Evolutionary conservation across 2,113 vertebrate genomes (phyloP), one percentile per base, ranked within the genome.

Genomic region (Caloenas nicobarica): DNA sequence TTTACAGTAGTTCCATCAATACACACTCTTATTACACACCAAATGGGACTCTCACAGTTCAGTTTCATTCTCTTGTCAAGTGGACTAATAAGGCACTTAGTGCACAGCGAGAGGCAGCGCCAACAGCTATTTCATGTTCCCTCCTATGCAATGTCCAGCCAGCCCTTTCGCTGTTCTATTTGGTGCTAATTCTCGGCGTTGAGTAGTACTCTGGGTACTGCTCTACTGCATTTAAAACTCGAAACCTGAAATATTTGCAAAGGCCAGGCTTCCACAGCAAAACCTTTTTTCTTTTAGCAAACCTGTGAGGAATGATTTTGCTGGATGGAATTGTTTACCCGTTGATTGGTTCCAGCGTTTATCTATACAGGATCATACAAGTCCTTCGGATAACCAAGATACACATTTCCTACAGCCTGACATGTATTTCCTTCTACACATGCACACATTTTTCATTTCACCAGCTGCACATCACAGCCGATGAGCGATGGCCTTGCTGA

Each of bases 31-130:
- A 5, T 6, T 40, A 7, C 0, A 6, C 8, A 28, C 48, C 66
- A 25, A 26, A 24, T 2, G 14, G 46, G 34, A 58, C 23, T 14
- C 54, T 12, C 10, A 34, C 2, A 10, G 22, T 58, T 62, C 2
- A 3, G 15, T 34, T 54, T 9, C 57, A 70, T 18, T 46, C 56
- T 58, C 28, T 16, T 57, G 72, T 34, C 72, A 24, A 22, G 13
- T 0, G 53, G 56, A 58, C 36, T 71, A 11, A 16, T 26, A 86
- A 96, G 95, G 91, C 95, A 95, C 92, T 82, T 94, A 6, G 91
- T 16, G 89, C 58, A 26, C 51, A 68, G 81, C 3, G 9, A 46
- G 82, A 73, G 81, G 92, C 71, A 13, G 42, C 16, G 5, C 4
- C 3, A 42, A 14, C 21, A 36, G 60, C 60, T 15, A 11, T 4